These are phyloP conservation scores for Gadus macrocephalus DNA, from an alignment of 2,113 vertebrate genomes.

Conservation along the genomic window DNA sequence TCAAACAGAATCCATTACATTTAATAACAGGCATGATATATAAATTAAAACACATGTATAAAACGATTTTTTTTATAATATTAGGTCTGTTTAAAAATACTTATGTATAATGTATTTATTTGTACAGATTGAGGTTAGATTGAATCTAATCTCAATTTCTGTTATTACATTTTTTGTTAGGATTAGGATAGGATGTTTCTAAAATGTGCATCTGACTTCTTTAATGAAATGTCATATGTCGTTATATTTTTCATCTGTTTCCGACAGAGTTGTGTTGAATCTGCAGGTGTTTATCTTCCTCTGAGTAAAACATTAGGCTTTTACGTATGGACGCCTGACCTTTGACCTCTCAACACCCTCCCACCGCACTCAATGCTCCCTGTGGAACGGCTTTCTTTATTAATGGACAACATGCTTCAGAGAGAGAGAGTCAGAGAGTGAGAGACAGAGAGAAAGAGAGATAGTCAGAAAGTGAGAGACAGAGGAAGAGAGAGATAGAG, in stretches of 20 bases:
- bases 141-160: not conserved
- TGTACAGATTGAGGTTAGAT: not conserved
- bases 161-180: not conserved
- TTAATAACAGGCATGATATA: not conserved
- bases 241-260: conserved; percentile 27
- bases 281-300: conserved; percentile 58
- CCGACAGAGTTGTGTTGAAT: conserved; percentile 28
- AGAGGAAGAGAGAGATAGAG: too few relatives aligned
- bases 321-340: conserved; percentile 48
- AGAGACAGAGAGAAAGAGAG: too few relatives aligned
- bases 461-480: too few relatives aligned
- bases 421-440: too few relatives aligned
- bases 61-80: not conserved
- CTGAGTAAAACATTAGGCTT: conserved; percentile 22
- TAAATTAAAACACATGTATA: not conserved
- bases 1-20: not conserved
- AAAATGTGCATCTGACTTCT: conserved; percentile 7
- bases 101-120: not conserved
- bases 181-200: too few relatives aligned
- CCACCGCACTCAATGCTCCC: conserved; percentile 39
- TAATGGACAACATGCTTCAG: conserved; percentile 17
- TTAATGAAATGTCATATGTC: not conserved
- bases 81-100: not conserved
- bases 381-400: conserved; percentile 25
- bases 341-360: conserved; percentile 27